Percentiles rank a stretch among this genome's conserved stretches.
phyloP scores from a whole-genome alignment of 2,113 vertebrate species.

The Sardina pilchardus region DNA sequence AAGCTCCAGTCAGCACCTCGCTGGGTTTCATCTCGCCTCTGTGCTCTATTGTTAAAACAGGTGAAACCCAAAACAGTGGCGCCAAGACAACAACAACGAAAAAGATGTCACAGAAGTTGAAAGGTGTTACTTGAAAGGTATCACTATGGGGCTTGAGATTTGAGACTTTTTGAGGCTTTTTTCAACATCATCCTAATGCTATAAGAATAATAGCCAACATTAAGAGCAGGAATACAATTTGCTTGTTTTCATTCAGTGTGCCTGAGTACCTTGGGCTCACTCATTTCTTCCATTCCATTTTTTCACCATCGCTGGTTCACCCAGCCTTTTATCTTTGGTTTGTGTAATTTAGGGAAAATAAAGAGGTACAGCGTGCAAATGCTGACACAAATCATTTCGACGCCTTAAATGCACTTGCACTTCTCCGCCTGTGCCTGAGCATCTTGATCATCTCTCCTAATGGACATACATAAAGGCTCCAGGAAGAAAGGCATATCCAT shows the following conservation, averaged over 20 bases:
- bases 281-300: not conserved
- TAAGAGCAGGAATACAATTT: not conserved
- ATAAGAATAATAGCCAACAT: not conserved
- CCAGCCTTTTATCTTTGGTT: not conserved
- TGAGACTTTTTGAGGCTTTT: not conserved
- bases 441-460: constrained; percentile 60
- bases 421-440: constrained; percentile 55
- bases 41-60: constrained; percentile 41
- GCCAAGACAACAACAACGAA: constrained; percentile 34
- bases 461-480: constrained; percentile 68
- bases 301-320: not conserved
- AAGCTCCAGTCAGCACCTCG: constrained; percentile 54
- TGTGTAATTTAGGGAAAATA: constrained; percentile 4
- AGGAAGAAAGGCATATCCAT: constrained; percentile 65
- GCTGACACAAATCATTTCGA: constrained; percentile 2
- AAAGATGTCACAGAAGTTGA: constrained; percentile 30
- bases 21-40: constrained; percentile 51
- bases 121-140: not conserved
- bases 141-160: not conserved
- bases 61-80: not conserved
- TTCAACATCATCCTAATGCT: not conserved
- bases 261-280: not conserved
- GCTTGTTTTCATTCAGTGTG: not conserved
- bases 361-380: constrained; percentile 51
- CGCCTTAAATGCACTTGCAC: constrained; percentile 18